Evolutionary conservation across 1,140 invertebrate species (phyloP).

Genomic region (Bombus difficillimus): DNA sequence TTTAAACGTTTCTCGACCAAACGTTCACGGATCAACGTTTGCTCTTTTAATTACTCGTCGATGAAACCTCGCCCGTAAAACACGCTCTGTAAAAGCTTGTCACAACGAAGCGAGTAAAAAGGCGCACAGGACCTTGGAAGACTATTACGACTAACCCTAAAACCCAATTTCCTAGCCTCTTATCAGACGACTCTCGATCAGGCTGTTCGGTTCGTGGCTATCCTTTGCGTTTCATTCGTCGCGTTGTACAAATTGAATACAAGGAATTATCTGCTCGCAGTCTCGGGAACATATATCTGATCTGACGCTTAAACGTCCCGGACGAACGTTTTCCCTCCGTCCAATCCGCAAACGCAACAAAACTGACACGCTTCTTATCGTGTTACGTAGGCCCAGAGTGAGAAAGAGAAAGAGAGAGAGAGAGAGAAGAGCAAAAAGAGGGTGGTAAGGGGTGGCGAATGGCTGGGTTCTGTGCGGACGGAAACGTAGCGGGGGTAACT

Average conservation of each 20-base stretch:
- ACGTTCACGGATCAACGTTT: no score
- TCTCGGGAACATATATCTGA: slow-evolving; percentile 69
- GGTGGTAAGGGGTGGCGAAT: background rate
- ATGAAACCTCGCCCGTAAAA: no score
- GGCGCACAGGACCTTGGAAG: background rate
- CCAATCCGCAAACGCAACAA: slow-evolving; percentile 76
- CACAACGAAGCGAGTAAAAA: no score
- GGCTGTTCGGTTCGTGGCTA: slow-evolving; percentile 1
- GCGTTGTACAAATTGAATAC: slow-evolving; percentile 82
- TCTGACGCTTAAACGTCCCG: slow-evolving; percentile 77
- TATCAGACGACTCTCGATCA: background rate
- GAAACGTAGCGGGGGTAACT: slow-evolving; percentile 41
- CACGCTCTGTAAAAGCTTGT: no score
- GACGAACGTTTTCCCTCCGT: background rate
- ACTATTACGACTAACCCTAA: background rate
- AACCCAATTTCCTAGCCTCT: background rate
- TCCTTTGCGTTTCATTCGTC: slow-evolving; percentile 68
- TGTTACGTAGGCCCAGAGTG: slow-evolving; percentile 70
- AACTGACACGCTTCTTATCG: slow-evolving; percentile 82
- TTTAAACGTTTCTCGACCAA: no score
- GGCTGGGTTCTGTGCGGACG: slow-evolving; percentile 2
- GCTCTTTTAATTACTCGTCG: no score
- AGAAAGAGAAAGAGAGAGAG: background rate
- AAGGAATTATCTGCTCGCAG: slow-evolving; percentile 77
- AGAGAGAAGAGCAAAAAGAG: no score